phyloP scores from a whole-genome alignment of 2,797 vertebrate genomes.

The Sebastiscus tertius region DNA sequence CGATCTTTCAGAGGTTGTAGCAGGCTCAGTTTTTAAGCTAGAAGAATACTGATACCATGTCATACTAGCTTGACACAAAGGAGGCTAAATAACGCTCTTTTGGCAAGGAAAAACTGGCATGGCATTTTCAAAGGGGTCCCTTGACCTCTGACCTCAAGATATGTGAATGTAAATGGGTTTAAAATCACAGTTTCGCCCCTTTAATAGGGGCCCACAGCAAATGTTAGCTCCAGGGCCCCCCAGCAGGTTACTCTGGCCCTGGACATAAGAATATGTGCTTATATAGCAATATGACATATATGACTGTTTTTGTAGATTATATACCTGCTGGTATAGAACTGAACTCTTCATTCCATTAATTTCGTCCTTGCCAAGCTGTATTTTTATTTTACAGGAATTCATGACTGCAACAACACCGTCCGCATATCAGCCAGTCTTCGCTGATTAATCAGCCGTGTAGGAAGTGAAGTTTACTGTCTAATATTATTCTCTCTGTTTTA shows the following conservation, averaged over 20 bases:
- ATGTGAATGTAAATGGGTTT: too few relatives aligned
- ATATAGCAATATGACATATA: neutral
- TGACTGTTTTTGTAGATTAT: neutral
- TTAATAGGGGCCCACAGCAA: neutral
- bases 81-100: too few relatives aligned
- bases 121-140: too few relatives aligned
- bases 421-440: too few relatives aligned
- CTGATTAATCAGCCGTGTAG: neutral
- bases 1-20: too few relatives aligned
- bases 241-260: neutral
- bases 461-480: neutral
- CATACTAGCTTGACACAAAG: too few relatives aligned
- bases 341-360: neutral
- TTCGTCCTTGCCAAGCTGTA: neutral
- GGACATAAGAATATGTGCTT: neutral
- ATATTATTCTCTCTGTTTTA: constrained; percentile 7
- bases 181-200: neutral
- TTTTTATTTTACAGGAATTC: neutral
- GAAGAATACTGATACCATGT: too few relatives aligned
- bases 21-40: too few relatives aligned
- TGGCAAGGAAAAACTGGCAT: too few relatives aligned
- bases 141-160: too few relatives aligned
- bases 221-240: neutral
- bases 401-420: neutral
- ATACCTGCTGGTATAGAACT: neutral